Evolutionary conservation across 2,888 invertebrate species (phyloP).

Genomic region (Chloroclysta siterata): DNA sequence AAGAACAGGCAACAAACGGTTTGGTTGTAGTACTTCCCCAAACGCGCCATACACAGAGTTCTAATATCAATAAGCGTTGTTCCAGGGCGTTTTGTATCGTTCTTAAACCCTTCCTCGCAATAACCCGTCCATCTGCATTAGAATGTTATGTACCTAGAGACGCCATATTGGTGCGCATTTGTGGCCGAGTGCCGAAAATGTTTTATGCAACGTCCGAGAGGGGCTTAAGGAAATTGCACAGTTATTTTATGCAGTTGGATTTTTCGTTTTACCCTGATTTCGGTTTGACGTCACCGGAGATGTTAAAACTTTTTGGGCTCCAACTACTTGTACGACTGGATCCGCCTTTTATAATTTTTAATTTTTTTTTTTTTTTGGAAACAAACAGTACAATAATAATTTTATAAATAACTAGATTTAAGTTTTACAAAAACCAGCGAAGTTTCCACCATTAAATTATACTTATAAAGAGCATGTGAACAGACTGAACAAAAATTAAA

Average conservation of each 20-base stretch:
- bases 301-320: background rate
- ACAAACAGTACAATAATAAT: too few species aligned
- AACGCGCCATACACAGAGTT: too few species aligned
- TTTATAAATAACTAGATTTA: too few species aligned
- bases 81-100: too few species aligned
- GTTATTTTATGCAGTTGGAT: conserved; percentile 48
- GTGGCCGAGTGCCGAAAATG: conserved; percentile 53
- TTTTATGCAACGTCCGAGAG: conserved; percentile 58
- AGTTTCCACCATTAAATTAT: too few species aligned
- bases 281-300: conserved; percentile 13
- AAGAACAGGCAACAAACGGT: background rate
- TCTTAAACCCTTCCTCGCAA: conserved; percentile 16
- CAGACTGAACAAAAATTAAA: too few species aligned
- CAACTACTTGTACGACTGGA: background rate
- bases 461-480: too few species aligned
- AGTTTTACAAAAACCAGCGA: too few species aligned
- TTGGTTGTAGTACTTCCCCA: too few species aligned
- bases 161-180: conserved; percentile 55
- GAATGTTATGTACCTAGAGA: conserved; percentile 52
- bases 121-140: conserved; percentile 44
- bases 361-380: too few species aligned
- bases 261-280: conserved; percentile 35
- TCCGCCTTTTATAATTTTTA: background rate
- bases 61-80: too few species aligned
- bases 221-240: conserved; percentile 56